Percentiles rank a stretch among this genome's conserved stretches.
Conservation (phyloP, 2,888 invertebrate genomes). For the Drosophila nr. medialis region DNA sequence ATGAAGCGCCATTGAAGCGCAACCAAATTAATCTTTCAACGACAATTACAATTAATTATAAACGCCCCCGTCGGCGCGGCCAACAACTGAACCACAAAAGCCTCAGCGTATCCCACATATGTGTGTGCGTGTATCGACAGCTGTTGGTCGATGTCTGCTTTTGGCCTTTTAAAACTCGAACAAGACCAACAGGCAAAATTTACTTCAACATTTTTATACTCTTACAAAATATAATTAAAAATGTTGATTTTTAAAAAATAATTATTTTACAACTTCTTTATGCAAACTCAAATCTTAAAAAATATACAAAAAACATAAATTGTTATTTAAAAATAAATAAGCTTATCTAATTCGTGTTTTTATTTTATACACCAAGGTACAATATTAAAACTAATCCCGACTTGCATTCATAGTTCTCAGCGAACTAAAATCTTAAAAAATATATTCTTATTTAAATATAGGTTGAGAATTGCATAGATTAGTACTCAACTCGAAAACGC, state of each 20-base stretch:
- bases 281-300: background rate
- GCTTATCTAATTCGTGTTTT: background rate
- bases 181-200: background rate
- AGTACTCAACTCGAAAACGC: background rate
- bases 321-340: background rate
- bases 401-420: background rate
- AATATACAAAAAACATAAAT: background rate
- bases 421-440: background rate
- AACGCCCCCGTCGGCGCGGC: conserved; percentile 70
- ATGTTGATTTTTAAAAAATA: too few species aligned
- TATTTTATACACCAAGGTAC: background rate
- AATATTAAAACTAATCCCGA: background rate
- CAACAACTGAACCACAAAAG: conserved; percentile 65
- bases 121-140: conserved; percentile 58
- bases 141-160: conserved; percentile 59
- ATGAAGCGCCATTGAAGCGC: conserved; percentile 79
- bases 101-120: conserved; percentile 43
- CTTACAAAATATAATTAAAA: background rate
- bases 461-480: background rate
- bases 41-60: conserved; percentile 83
- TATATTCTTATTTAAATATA: background rate
- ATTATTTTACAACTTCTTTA: background rate
- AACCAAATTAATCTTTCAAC: conserved; percentile 83
- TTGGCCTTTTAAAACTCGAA: conserved; percentile 52
- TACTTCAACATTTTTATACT: conserved; percentile 12